Percentiles rank a stretch among this genome's conserved stretches.
Conservation (phyloP, 2,113 vertebrate genomes). For the Peromyscus polionotus region DNA sequence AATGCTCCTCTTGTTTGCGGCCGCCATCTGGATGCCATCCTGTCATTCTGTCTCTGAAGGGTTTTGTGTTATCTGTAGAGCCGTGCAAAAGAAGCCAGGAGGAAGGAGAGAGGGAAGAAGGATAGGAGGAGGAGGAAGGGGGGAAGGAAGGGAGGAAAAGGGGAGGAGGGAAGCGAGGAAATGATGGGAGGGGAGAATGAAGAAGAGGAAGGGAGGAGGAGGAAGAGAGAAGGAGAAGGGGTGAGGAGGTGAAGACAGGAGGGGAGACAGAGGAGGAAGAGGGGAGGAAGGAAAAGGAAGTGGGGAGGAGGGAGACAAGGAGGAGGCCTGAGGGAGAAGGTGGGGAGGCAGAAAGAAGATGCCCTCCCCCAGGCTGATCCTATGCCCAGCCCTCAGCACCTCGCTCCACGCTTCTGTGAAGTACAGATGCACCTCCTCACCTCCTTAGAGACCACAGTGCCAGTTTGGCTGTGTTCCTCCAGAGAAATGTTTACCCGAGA, state of each 20-base stretch:
- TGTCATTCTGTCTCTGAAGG: background rate
- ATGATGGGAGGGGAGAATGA: too few species aligned
- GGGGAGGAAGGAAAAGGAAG: background rate
- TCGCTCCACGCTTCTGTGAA: background rate
- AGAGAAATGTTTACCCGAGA: background rate
- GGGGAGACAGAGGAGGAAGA: background rate
- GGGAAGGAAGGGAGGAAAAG: too few species aligned
- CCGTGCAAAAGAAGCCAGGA: background rate
- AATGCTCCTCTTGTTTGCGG: background rate
- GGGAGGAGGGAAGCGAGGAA: background rate
- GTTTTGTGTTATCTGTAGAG: background rate
- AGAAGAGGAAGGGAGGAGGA: fast-evolving
- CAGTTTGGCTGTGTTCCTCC: background rate
- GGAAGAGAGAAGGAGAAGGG: background rate
- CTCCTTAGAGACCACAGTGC: background rate
- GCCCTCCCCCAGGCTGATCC: background rate
- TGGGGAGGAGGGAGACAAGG: background rate
- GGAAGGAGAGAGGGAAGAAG: fast-evolving
- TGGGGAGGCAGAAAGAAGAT: background rate
- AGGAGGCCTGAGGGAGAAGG: background rate
- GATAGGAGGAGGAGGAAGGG: too few species aligned
- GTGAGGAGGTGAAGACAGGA: background rate
- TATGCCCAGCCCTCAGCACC: background rate
- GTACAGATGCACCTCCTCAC: background rate
- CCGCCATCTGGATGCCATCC: background rate